Evolutionary conservation across 2,888 invertebrate species (phyloP), one percentile per base, ranked within the genome.

Genomic region (Pachymerium ferrugineum): DNA sequence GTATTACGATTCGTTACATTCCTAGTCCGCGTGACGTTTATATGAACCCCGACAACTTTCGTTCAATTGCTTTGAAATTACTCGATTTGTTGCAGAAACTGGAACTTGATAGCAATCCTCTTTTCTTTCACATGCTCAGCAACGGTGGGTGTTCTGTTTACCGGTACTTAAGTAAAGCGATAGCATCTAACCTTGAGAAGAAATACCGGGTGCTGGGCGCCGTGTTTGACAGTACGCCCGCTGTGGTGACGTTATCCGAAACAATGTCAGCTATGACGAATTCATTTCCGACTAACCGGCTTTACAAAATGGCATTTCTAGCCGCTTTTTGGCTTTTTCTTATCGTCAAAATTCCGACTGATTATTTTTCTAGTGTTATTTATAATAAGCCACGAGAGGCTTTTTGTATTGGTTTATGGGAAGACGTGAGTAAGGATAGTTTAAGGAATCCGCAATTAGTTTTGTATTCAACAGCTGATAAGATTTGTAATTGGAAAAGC

Each of bases 111-210:
- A 85, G 86, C 38, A 89, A 90, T 81, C 90, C 90, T 5, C 85
- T 90, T 73, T 87, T 91, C 76, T 87, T 91, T 80, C 91, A 91
- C 79, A 86, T 89, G 74, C 90, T 91, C 80, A 90, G 90, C 76
- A 91, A 91, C 80, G 89, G 90, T n/a, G 91, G 90, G 19, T 88
- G 89, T 3, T 88, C 87, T 79, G 84, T 90, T 10, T 90, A 90
- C 80, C 87, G 87, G 76, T 88, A 89, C 81, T 87, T 90, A 77
- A 87, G 87, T 35, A 80, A 87, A 75, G 88, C 88, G 19, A 75
- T 77, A 79, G 6, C 8, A 5, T 6, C 6, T 10, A n/a, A 22
- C 4, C 10, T 47, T 6, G 5, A 4, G 10, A 22, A 19, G 6
- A 8, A 5, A 8, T 6, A 19, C 3, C 22, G 19, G 14, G 83